These are phyloP conservation scores for Osmerus eperlanus DNA, from an alignment of 2,113 vertebrate species.

Conservation along the genomic window DNA sequence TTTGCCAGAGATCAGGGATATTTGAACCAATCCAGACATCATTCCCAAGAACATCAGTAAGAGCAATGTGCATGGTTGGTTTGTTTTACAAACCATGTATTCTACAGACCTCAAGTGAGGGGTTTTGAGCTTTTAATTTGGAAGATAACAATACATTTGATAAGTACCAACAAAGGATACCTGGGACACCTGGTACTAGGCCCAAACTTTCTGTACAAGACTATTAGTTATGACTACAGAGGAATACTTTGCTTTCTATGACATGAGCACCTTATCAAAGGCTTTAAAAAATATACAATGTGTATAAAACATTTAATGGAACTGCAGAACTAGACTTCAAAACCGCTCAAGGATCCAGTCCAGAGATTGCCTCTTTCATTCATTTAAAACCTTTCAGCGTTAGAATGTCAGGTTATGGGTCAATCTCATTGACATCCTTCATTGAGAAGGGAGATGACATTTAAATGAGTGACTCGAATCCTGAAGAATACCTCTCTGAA, in stretches of 20 bases:
- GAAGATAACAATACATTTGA: conserved; percentile 24
- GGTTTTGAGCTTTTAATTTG: conserved; percentile 36
- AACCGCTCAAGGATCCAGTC: conserved; percentile 50
- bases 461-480: conserved; percentile 38
- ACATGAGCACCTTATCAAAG: conserved; percentile 63
- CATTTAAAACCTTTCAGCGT: neutral
- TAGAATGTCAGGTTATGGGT: neutral
- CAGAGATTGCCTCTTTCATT: conserved; percentile 39
- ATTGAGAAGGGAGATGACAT: no score
- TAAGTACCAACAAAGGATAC: conserved; percentile 28
- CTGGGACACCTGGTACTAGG: conserved; percentile 26
- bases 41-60: conserved; percentile 32
- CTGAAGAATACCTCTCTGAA: conserved; percentile 56
- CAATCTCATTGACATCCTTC: no score
- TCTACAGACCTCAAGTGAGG: conserved; percentile 41
- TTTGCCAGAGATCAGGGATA: conserved; percentile 13
- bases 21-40: conserved; percentile 31
- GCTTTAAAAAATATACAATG: conserved; percentile 73
- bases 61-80: conserved; percentile 1
- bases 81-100: conserved; percentile 13
- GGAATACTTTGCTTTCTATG: conserved; percentile 54
- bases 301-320: conserved; percentile 70
- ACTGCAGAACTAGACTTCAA: conserved; percentile 48
- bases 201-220: conserved; percentile 45
- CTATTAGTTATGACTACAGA: conserved; percentile 49